Evolutionary conservation across 1,140 invertebrate genomes (phyloP).

Genomic region (Polypedilum pembai): DNA sequence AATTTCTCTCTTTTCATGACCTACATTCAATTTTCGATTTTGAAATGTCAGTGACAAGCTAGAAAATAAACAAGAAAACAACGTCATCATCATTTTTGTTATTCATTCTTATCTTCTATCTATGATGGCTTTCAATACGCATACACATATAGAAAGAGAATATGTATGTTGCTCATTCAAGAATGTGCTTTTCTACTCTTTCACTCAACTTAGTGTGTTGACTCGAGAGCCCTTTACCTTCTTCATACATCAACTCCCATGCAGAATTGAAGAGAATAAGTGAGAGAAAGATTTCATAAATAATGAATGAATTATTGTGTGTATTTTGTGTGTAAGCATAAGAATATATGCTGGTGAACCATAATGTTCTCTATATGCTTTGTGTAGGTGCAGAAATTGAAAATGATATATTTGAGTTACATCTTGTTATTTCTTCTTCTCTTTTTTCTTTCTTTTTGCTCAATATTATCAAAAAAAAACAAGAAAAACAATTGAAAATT

Average conservation of each 20-base stretch:
- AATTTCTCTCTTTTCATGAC: neutral
- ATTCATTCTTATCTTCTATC: neutral
- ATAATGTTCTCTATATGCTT: neutral
- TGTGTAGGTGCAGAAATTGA: neutral
- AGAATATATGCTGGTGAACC: neutral
- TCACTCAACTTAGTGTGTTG: neutral
- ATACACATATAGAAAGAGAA: neutral
- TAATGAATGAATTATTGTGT: conserved; percentile 8
- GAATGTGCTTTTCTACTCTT: neutral
- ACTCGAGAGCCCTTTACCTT: neutral
- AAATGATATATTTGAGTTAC: neutral
- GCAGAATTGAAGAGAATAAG: no score
- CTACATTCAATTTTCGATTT: neutral
- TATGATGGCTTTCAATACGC: neutral
- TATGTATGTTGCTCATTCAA: neutral
- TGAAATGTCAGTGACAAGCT: neutral
- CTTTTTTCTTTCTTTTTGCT: no score
- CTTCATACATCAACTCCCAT: neutral
- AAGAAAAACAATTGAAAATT: no score
- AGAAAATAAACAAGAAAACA: neutral
- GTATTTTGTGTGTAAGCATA: neutral
- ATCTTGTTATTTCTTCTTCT: no score
- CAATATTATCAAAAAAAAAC: no score
- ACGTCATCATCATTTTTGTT: neutral
- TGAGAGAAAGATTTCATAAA: neutral